Evolutionary conservation across 2,113 vertebrate species (phyloP), one percentile per base, ranked within the genome.

Genomic region (Erpornis zantholeuca): DNA sequence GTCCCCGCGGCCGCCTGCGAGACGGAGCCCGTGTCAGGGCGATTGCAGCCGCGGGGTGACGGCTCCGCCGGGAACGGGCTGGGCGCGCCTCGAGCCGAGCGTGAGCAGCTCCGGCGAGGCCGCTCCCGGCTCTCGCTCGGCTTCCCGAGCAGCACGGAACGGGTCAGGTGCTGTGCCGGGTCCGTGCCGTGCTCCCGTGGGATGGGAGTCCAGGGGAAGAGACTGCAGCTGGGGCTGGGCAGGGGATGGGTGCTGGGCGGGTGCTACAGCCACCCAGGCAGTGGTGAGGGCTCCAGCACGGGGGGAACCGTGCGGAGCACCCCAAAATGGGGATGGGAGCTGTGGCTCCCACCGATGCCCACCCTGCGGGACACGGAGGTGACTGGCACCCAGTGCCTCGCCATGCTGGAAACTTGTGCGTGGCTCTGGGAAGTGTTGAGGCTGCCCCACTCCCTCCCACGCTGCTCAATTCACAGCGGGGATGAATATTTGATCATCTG

Each of bases 1-100:
- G 49, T 40, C 69, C 85, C 35, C 8, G 2, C 82, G 88, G 88
- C 77, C 68, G 20, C 81, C 85, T 3, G 4, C 2, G 63, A 66
- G 44, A 31, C 1, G 6, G n/a, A 68, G 40, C 53, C 57, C 0
- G 33, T 3, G 29, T 42, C 91, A 64, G 49, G 50, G 73, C 10
- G 3, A 69, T 81, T 25, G 78, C 60, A 18, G 12, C 50, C 18
- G 2, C 2, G 1, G 60, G 59, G 16, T 71, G 86, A 95, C 0
- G 1, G 69, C 78, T 57, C 8, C 2, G 56, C 8, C 4, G 6
- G 54, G 22, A n/a, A 7, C 2, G 44, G 57, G 57, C 57, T 0
- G 5, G 49, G 10, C 2, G 2, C 2, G 1, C 10, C 45, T 36
- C 1, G 19, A 73, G 49, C 7, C 0, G 4, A 77, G 59, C 5